Conservation (phyloP, 1,140 invertebrate genomes). For the Drosophila mauritiana region DNA sequence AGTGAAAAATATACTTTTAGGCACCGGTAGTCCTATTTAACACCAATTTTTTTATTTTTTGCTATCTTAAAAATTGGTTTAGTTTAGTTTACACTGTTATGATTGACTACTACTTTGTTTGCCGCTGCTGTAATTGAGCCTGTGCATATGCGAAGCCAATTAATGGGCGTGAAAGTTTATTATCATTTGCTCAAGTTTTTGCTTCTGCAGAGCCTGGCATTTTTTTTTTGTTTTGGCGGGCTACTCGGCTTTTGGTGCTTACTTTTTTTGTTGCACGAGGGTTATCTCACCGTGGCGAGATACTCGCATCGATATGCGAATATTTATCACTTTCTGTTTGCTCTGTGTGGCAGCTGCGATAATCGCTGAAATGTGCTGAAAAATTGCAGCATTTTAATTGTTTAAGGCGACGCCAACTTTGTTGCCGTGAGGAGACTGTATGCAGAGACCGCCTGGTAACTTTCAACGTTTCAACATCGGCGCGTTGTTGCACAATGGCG, state of each 20-base stretch:
- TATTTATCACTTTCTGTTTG: slow-evolving; percentile 72
- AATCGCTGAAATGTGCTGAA: slow-evolving; percentile 71
- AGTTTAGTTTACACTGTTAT: too few relatives aligned
- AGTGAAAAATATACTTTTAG: too few relatives aligned
- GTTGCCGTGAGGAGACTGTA: slow-evolving; percentile 4
- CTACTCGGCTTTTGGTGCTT: slow-evolving; percentile 41
- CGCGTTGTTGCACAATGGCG: slow-evolving; percentile 46
- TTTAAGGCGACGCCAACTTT: slow-evolving; percentile 41
- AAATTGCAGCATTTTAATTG: slow-evolving; percentile 72
- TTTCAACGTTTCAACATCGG: slow-evolving; percentile 23
- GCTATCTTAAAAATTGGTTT: too few relatives aligned
- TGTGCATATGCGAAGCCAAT: slow-evolving; percentile 68
- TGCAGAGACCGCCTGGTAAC: slow-evolving; percentile 20
- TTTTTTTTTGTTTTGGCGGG: slow-evolving; percentile 4
- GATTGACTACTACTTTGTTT: neutral
- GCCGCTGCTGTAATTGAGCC: neutral
- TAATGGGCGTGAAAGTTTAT: slow-evolving; percentile 83
- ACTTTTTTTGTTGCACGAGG: slow-evolving; percentile 6
- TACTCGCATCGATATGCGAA: slow-evolving; percentile 45
- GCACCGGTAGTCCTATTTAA: too few relatives aligned
- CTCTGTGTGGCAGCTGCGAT: slow-evolving; percentile 60
- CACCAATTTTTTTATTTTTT: too few relatives aligned
- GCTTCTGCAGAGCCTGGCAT: slow-evolving; percentile 15
- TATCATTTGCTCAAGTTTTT: slow-evolving; percentile 66
- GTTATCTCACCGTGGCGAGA: slow-evolving; percentile 27